Percentiles rank a stretch among this genome's conserved stretches.
These are phyloP conservation scores for Cybosia mesomella DNA, from an alignment of 2,888 invertebrate species.

Conservation along the genomic window DNA sequence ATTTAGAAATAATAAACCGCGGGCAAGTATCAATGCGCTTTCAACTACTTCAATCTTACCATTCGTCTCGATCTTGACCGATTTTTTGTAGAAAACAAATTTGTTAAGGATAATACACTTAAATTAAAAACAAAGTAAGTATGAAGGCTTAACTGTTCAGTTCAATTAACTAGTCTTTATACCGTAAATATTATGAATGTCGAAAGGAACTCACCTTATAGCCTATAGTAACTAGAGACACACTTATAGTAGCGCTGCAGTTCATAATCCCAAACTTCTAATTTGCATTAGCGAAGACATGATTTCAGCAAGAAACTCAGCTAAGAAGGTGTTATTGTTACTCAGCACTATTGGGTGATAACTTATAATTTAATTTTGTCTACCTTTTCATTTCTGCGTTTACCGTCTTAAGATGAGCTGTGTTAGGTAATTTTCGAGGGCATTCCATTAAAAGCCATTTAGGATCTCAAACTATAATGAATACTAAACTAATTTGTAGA, in stretches of 20 bases:
- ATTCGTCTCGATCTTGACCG: too few species aligned
- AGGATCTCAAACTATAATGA: too few species aligned
- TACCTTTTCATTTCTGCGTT: constrained; percentile 11
- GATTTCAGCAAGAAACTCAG: constrained; percentile 44
- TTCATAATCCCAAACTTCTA: constrained; percentile 51
- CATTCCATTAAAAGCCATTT: background rate
- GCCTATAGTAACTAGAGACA: background rate
- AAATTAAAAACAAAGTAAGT: too few species aligned
- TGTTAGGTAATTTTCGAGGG: background rate
- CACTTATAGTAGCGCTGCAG: background rate
- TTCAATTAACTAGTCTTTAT: too few species aligned
- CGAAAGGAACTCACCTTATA: background rate
- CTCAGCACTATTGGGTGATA: constrained; percentile 40
- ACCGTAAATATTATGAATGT: background rate
- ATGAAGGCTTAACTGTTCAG: too few species aligned
- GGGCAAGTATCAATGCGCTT: too few species aligned
- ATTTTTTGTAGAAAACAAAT: too few species aligned
- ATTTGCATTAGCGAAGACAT: constrained; percentile 52
- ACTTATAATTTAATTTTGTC: constrained; percentile 26
- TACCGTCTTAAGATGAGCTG: background rate
- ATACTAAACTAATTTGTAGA: too few species aligned
- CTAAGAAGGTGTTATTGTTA: constrained; percentile 39
- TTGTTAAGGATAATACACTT: too few species aligned
- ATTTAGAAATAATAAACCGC: too few species aligned
- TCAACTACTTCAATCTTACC: too few species aligned